phyloP scores from a whole-genome alignment of 2,888 invertebrate genomes.

The Perizoma flavofasciatum region DNA sequence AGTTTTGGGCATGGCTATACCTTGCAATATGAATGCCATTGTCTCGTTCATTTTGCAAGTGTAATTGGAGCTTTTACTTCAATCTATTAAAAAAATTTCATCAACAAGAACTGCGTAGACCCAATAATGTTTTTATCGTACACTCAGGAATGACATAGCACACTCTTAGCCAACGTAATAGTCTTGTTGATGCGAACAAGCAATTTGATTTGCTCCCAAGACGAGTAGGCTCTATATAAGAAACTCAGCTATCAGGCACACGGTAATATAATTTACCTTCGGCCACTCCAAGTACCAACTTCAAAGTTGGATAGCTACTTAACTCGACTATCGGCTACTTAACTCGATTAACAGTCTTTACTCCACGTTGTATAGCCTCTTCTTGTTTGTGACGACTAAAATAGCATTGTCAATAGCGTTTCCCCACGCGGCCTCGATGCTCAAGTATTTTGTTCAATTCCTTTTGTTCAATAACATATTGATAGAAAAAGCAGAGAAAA shows the following conservation, averaged over 20 bases:
- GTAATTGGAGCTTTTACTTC: no score
- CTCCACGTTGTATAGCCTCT: conserved; percentile 7
- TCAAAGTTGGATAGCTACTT: conserved; percentile 44
- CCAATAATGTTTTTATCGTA: neutral
- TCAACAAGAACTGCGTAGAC: neutral
- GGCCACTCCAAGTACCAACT: conserved; percentile 40
- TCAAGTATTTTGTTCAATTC: neutral
- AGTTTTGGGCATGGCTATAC: no score
- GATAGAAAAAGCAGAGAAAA: neutral
- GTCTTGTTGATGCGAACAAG: conserved; percentile 34
- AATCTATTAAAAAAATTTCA: neutral
- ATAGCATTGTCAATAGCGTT: conserved; percentile 21
- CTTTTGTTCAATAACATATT: neutral
- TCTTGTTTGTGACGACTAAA: conserved; percentile 18
- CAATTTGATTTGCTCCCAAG: conserved; percentile 44
- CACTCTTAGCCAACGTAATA: conserved; percentile 11
- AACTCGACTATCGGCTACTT: conserved; percentile 28
- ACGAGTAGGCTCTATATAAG: conserved; percentile 37
- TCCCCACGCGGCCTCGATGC: conserved; percentile 8
- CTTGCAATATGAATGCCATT: no score
- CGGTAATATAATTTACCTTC: conserved; percentile 52
- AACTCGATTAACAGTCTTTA: conserved; percentile 33
- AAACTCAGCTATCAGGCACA: conserved; percentile 43
- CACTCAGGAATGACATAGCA: conserved; percentile 1
- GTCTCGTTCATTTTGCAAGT: no score